Evolutionary conservation across 2,888 invertebrate species (phyloP).

Genomic region (Crepidodera aurea): DNA sequence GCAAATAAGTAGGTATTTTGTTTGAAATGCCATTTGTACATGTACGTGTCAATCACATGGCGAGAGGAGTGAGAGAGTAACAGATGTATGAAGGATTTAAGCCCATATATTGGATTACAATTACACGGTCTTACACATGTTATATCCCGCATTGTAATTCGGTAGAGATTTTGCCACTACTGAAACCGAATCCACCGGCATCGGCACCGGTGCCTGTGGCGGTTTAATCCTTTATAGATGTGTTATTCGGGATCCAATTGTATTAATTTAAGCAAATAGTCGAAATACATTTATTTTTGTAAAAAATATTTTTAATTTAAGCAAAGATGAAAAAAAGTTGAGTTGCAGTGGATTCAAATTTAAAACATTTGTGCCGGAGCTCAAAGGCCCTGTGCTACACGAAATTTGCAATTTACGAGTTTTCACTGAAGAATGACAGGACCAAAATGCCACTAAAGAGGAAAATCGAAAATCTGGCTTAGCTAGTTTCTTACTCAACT

Average conservation of each 20-base stretch:
- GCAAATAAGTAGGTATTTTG: not conserved
- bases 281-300: too few species aligned
- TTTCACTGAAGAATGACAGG: too few species aligned
- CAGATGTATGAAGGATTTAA: conserved; percentile 60
- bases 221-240: conserved; percentile 6
- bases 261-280: not conserved
- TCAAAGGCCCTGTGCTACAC: too few species aligned
- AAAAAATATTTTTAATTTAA: too few species aligned
- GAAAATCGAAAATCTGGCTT: too few species aligned
- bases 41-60: conserved; percentile 11
- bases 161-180: conserved; percentile 29
- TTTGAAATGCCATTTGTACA: not conserved
- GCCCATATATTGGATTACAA: conserved; percentile 59
- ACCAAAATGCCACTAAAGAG: too few species aligned
- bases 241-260: not conserved
- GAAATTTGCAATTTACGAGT: too few species aligned
- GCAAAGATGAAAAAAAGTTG: too few species aligned
- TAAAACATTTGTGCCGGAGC: too few species aligned
- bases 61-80: conserved; percentile 44
- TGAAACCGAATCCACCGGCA: conserved; percentile 14
- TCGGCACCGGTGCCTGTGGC: not conserved
- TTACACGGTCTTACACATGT: conserved; percentile 61
- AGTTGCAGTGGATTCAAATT: too few species aligned
- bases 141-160: conserved; percentile 35
- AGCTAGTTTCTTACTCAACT: too few species aligned